These are phyloP conservation scores for Mastigias papua DNA, from an alignment of 30 jellyfish, hydroid and myxozoan species.

Conservation along the genomic window DNA sequence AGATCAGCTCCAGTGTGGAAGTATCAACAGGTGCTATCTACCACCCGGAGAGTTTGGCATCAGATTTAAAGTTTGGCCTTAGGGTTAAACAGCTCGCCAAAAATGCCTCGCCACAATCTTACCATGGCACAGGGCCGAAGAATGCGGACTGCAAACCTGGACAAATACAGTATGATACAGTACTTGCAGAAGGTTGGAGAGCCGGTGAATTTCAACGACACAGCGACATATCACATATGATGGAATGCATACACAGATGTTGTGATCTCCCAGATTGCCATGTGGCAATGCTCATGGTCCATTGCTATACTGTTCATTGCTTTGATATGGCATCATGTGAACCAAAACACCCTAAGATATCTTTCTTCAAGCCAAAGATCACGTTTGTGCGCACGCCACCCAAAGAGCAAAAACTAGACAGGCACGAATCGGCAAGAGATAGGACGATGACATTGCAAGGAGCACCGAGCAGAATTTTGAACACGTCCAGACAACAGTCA, in stretches of 20 bases:
- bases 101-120: constrained; percentile 5
- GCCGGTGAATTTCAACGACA: constrained; percentile 85
- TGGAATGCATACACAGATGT: constrained; percentile 75
- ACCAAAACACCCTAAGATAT: constrained; percentile 65
- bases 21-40: constrained; percentile 58
- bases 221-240: constrained; percentile 63
- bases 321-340: constrained; percentile 44
- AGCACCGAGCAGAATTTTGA: background rate
- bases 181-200: constrained; percentile 90
- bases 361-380: constrained; percentile 81
- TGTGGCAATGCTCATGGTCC: constrained; percentile 90
- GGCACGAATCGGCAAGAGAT: background rate
- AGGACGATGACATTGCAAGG: background rate
- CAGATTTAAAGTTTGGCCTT: constrained; percentile 40
- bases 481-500: background rate
- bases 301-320: constrained; percentile 90
- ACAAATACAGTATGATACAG: constrained; percentile 48
- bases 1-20: background rate
- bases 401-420: background rate
- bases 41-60: constrained; percentile 37
- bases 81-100: constrained; percentile 5
- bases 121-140: background rate
- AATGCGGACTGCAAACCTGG: constrained; percentile 34
- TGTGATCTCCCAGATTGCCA: constrained; percentile 82
- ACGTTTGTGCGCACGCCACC: constrained; percentile 76